Percentiles rank a stretch among this genome's conserved stretches.
phyloP scores from a whole-genome alignment of 1,140 invertebrate species.

The Cherax quadricarinatus region DNA sequence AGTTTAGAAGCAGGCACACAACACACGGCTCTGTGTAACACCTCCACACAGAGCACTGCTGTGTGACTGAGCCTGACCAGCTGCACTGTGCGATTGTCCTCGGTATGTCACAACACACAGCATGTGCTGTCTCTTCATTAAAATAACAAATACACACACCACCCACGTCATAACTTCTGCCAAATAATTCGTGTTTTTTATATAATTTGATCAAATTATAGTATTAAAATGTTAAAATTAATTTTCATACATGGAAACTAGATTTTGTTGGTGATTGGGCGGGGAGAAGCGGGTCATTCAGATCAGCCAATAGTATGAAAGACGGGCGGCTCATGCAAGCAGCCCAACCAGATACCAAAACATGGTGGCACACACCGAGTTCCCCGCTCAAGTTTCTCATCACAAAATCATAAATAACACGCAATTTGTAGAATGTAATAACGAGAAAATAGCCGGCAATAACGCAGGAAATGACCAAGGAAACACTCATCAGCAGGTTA shows the following conservation, averaged over 20 bases:
- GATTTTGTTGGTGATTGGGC: neutral
- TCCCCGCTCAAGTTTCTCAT: conserved; percentile 43
- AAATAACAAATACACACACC: neutral
- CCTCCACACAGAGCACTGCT: conserved; percentile 48
- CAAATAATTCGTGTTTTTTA: neutral
- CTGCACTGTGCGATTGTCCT: conserved; percentile 5
- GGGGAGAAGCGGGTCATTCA: conserved; percentile 37
- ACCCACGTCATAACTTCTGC: neutral
- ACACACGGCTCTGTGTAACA: conserved; percentile 38
- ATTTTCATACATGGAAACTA: neutral
- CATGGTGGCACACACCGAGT: conserved; percentile 64
- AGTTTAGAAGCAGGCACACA: conserved; percentile 13
- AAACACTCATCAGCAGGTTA: neutral
- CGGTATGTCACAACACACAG: neutral
- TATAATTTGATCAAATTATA: neutral
- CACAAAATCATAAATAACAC: conserved; percentile 44
- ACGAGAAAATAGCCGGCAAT: neutral
- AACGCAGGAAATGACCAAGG: neutral
- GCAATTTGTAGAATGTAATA: conserved; percentile 17
- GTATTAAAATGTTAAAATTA: neutral
- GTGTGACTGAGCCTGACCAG: conserved; percentile 28
- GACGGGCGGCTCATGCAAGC: conserved; percentile 31
- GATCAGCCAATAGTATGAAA: conserved; percentile 32
- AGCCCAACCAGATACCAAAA: conserved; percentile 34
- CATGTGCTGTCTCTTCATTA: neutral